Evolutionary conservation across 2,888 invertebrate genomes (phyloP).

Genomic region (Callosobruchus maculatus): DNA sequence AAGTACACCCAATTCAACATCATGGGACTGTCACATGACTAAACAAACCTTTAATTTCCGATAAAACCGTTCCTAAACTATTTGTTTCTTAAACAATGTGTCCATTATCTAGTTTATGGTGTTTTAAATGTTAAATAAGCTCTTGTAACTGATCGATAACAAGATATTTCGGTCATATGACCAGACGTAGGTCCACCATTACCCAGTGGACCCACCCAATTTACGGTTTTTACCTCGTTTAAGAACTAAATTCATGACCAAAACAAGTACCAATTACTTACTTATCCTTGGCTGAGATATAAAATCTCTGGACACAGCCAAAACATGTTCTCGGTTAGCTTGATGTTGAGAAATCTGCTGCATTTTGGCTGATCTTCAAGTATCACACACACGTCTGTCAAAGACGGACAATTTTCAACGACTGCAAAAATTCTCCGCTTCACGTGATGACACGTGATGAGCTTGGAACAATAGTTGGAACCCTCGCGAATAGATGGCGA

Average conservation of each 20-base stretch:
- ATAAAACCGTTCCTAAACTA: not conserved
- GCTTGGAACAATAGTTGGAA: not conserved
- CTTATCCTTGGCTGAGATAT: constrained; percentile 95
- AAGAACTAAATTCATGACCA: not conserved
- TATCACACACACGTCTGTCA: constrained; percentile 32
- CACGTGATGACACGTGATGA: constrained; percentile 38
- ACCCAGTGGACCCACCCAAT: constrained; percentile 41
- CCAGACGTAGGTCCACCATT: constrained; percentile 39
- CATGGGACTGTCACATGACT: constrained; percentile 42
- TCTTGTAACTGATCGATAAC: not conserved
- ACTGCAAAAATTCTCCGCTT: constrained; percentile 42
- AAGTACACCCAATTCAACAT: constrained; percentile 18
- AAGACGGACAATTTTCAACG: constrained; percentile 34
- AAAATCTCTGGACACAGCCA: constrained; percentile 92
- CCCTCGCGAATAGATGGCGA: not conserved
- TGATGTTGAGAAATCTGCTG: constrained; percentile 36
- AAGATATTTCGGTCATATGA: constrained; percentile 41
- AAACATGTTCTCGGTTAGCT: constrained; percentile 75
- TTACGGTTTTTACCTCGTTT: constrained; percentile 15
- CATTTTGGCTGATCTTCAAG: not conserved
- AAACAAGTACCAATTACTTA: constrained; percentile 58
- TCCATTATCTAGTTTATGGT: not conserved
- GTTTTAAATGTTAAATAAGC: not conserved
- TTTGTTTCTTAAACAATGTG: not conserved
- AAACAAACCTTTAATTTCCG: not conserved